A percentile compares a stretch with the other conserved stretches of the same genome.
Evolutionary conservation across 2,888 invertebrate species (phyloP).

Genomic region (Drosophila anomalata): DNA sequence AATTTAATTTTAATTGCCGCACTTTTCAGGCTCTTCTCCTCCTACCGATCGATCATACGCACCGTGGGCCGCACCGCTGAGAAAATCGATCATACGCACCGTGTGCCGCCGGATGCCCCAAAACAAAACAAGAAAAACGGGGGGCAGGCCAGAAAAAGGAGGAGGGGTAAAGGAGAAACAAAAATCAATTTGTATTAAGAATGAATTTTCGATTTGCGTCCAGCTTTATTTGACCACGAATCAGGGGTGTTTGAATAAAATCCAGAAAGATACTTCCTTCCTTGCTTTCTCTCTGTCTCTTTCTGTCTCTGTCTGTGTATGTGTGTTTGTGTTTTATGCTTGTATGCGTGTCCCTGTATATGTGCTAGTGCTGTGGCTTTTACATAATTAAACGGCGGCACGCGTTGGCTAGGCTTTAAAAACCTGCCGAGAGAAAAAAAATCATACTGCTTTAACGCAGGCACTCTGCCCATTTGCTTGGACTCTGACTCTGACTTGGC

Average conservation of each 20-base stretch:
- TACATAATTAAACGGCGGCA: slow-evolving; percentile 77
- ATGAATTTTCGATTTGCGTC: slow-evolving; percentile 68
- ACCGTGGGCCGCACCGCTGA: slow-evolving; percentile 5
- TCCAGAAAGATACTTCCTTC: slow-evolving; percentile 60
- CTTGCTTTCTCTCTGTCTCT: slow-evolving; percentile 10
- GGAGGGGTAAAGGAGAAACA: slow-evolving; percentile 10
- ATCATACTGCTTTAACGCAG: slow-evolving; percentile 43
- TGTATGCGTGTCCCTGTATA: slow-evolving; percentile 16
- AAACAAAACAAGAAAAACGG: slow-evolving; percentile 31
- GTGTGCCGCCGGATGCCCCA: slow-evolving; percentile 32
- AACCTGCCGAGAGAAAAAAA: slow-evolving; percentile 19
- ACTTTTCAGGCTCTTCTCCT: slow-evolving; percentile 31
- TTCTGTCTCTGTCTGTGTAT: not conserved
- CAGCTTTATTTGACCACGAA: slow-evolving; percentile 36
- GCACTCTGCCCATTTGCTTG: slow-evolving; percentile 36
- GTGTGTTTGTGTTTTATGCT: slow-evolving; percentile 17
- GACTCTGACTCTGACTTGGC: slow-evolving; percentile 22
- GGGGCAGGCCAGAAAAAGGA: slow-evolving; percentile 4
- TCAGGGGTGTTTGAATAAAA: slow-evolving; percentile 30
- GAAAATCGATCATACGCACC: slow-evolving; percentile 44
- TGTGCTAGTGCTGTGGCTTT: slow-evolving; percentile 54
- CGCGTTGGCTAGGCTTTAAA: slow-evolving; percentile 68
- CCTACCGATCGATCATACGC: not conserved
- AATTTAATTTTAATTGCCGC: slow-evolving; percentile 73
- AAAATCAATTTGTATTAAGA: slow-evolving; percentile 76